Conservation (phyloP, 2,797 vertebrate species). For the Rallus crepitans region DNA sequence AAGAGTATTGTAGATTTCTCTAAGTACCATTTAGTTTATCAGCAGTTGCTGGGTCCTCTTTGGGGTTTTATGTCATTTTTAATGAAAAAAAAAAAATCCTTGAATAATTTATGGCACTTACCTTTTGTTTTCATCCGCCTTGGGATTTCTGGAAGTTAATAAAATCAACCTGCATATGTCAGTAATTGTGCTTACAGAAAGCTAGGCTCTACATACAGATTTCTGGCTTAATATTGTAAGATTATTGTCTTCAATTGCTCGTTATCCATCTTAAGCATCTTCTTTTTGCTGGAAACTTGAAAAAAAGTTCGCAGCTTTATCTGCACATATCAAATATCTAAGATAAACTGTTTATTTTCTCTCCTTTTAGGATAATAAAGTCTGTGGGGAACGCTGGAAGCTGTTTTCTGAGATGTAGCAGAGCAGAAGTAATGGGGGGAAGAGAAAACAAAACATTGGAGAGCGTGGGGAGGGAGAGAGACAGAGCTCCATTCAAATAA, state of each 20-base stretch:
- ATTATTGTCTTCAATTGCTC: constrained; percentile 1
- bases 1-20: not conserved
- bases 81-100: constrained; percentile 2
- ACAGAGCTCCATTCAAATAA: constrained; percentile 42
- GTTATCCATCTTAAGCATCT: constrained; percentile 28
- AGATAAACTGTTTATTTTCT: constrained; percentile 14
- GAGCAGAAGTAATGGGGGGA: not conserved
- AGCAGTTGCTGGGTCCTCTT: not conserved
- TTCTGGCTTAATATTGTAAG: constrained; percentile 27
- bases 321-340: not conserved
- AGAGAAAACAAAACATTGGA: not conserved
- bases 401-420: not conserved
- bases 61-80: constrained; percentile 17
- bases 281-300: constrained; percentile 22
- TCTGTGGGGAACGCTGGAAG: constrained; percentile 3
- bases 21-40: not conserved
- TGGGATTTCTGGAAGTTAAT: constrained; percentile 10
- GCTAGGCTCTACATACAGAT: constrained; percentile 1
- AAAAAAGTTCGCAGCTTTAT: not conserved
- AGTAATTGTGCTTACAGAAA: constrained; percentile 49
- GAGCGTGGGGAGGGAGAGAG: not conserved
- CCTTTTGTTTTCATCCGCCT: not conserved
- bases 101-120: not conserved
- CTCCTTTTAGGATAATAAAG: constrained; percentile 40
- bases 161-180: constrained; percentile 38